Conservation (phyloP, 2,888 invertebrate genomes). For the Himalopsyche kuldschensis region DNA sequence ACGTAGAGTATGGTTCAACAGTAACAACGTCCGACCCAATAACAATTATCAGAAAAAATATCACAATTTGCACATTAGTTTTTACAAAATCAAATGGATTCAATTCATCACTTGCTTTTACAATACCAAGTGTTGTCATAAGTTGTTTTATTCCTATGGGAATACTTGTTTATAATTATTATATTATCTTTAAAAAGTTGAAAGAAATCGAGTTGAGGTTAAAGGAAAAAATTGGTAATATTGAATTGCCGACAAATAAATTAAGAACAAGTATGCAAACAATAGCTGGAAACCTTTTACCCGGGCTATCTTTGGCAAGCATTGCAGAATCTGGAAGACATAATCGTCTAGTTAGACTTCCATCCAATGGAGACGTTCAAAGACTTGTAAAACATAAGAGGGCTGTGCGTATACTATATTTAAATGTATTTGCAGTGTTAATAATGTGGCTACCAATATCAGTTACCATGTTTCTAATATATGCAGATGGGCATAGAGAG, state of each 20-base stretch:
- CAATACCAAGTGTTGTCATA: conserved; percentile 53
- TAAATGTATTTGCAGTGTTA: conserved; percentile 60
- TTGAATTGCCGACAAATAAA: conserved; percentile 46
- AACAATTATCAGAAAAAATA: conserved; percentile 7
- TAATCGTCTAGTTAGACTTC: conserved; percentile 4
- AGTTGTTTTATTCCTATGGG: conserved; percentile 59
- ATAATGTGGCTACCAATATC: conserved; percentile 63
- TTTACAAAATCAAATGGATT: conserved; percentile 54
- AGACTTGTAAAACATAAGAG: conserved; percentile 57
- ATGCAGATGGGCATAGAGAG: conserved; percentile 57
- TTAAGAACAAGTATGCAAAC: conserved; percentile 48
- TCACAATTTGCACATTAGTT: conserved; percentile 56
- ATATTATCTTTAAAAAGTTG: conserved; percentile 54
- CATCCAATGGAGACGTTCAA: conserved; percentile 14
- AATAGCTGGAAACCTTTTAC: conserved; percentile 49
- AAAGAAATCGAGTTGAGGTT: conserved; percentile 28
- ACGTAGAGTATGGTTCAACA: conserved; percentile 41
- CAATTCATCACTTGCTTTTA: conserved; percentile 56
- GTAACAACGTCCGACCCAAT: background rate
- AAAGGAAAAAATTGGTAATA: conserved; percentile 31
- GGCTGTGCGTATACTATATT: conserved; percentile 56
- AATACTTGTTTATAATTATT: conserved; percentile 58
- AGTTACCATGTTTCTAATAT: conserved; percentile 57
- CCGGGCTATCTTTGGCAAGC: conserved; percentile 54
- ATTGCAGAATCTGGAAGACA: conserved; percentile 26